These are phyloP conservation scores for Alca torda DNA, from an alignment of 2,797 vertebrate genomes.

Conservation along the genomic window DNA sequence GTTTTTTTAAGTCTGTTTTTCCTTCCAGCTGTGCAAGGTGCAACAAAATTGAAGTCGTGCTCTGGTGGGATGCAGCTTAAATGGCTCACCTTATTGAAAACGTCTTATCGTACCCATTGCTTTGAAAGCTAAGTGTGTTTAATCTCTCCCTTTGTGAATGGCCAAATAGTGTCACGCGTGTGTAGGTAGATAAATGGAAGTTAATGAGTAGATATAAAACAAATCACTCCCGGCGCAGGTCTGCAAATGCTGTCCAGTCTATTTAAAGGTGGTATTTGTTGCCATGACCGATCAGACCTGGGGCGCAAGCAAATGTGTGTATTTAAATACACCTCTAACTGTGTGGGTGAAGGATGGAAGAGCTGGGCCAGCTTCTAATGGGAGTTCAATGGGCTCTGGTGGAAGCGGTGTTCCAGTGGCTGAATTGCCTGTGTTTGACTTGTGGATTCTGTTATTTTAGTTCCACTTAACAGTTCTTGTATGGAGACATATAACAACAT, in stretches of 20 bases:
- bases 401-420: not conserved
- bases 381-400: not conserved
- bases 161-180: not conserved
- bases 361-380: not conserved
- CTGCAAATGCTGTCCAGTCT: not conserved
- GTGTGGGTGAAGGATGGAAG: not conserved
- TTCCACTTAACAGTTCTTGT: not conserved
- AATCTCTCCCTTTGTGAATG: not conserved
- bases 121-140: not conserved
- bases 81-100: not conserved
- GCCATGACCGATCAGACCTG: not conserved
- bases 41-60: not conserved
- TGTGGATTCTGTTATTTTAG: not conserved
- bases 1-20: not conserved
- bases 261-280: not conserved
- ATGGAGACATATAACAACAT: rapidly evolving
- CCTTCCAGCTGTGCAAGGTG: not conserved
- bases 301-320: not conserved
- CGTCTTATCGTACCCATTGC: rapidly evolving
- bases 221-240: not conserved
- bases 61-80: not conserved
- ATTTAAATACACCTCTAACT: not conserved
- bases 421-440: not conserved
- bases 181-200: not conserved
- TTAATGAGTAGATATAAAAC: conserved; percentile 9